Base-by-base conservation (phyloP, 1,140 invertebrate genomes). In the Drosophila lini region DNA sequence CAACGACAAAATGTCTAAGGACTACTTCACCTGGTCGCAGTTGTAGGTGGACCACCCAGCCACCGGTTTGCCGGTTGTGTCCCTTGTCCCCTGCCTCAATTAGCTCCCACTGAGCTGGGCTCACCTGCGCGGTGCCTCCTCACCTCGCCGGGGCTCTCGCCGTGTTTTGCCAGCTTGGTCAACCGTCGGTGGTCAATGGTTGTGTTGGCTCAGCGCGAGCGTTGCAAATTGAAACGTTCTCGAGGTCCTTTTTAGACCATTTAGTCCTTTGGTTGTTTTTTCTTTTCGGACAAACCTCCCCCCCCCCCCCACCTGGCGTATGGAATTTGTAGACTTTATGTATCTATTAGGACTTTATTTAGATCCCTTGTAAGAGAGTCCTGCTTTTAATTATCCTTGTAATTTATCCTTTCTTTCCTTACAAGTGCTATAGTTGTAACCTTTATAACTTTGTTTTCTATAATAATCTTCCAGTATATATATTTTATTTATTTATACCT, bases 21-120 rank as follows among this genome's bases (percentile, higher is more conserved):
- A 62, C 62, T 11, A 11, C 7, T 10, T 41, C n/a, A 44, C 28
- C 55, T 31, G 65, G 55, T 15, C 34, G 61, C 47, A 31, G 34
- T 55, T 61, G 64, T 63, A 69, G 81, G 75, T 60, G 84, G 82
- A 86, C 83, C 82, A 86, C 82, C 82, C 82, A 82, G 80, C 68
- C 79, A 45, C 57, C 41, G 53, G 48, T 65, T 38, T 38, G 62
- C 68, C 28, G 67, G 25, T 28, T 28, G 45, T 42, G 68, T 56
- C 64, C 48, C 25, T 41, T 59, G 57, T 56, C 41, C 53, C 55
- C 36, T 79, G 60, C 70, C 57, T 86, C 80, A 86, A 88, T 86
- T 86, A 88, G 74, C 83, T 86, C 83, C 83, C 75, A 80, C 81
- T 77, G 82, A 34, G 84, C 67, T 44, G 52, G 67, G 47, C 45